phyloP scores from a whole-genome alignment of 2,888 invertebrate species.

The Hedya salicella region DNA sequence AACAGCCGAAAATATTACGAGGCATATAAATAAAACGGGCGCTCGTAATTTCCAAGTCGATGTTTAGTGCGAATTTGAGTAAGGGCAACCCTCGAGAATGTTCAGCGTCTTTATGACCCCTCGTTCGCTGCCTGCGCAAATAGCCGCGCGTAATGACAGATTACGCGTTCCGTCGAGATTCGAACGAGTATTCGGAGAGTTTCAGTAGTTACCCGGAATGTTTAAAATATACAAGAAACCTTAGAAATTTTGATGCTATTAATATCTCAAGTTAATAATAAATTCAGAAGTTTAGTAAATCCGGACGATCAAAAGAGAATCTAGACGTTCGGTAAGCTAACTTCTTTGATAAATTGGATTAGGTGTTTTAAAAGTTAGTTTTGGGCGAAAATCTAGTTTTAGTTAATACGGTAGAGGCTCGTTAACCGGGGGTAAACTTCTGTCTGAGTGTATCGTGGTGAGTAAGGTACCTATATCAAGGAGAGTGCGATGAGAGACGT shows the following conservation, averaged over 20 bases:
- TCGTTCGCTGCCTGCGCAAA: constrained; percentile 46
- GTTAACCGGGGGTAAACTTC: constrained; percentile 23
- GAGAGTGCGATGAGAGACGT: constrained; percentile 3
- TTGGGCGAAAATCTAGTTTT: not conserved
- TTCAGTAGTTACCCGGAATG: constrained; percentile 52
- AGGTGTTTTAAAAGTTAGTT: not conserved
- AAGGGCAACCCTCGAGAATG: constrained; percentile 43
- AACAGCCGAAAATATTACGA: constrained; percentile 42
- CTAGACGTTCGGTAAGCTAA: not conserved
- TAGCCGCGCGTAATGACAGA: constrained; percentile 56
- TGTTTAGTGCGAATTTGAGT: constrained; percentile 45
- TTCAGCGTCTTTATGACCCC: constrained; percentile 47
- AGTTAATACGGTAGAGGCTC: constrained; percentile 1
- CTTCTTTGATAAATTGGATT: not conserved
- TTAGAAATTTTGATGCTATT: not conserved
- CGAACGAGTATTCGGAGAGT: constrained; percentile 48
- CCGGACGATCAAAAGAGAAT: not conserved
- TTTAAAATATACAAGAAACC: not conserved
- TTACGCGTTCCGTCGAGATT: constrained; percentile 58
- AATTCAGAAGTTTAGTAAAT: not conserved
- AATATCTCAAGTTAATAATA: constrained; percentile 3
- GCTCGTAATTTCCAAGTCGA: constrained; percentile 43
- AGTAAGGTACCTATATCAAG: constrained; percentile 25
- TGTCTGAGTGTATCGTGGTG: constrained; percentile 24
- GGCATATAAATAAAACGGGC: constrained; percentile 39